Evolutionary conservation across 2,113 vertebrate species (phyloP).

Genomic region (Rissa tridactyla): DNA sequence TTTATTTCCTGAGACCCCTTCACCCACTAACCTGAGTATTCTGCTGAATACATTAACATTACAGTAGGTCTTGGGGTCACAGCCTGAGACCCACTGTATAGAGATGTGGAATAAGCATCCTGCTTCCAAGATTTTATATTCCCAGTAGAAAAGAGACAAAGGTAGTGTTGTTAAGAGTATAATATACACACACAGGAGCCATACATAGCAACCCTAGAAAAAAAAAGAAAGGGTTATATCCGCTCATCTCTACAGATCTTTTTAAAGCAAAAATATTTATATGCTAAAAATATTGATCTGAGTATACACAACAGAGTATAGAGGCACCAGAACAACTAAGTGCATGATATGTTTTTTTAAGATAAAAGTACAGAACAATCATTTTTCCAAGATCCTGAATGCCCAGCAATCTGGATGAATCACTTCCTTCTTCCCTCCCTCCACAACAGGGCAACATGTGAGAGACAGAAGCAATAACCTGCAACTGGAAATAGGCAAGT

Average conservation of each 20-base stretch:
- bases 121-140: not conserved
- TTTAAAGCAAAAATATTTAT: not conserved
- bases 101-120: not conserved
- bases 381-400: not conserved
- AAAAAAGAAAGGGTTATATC: not conserved
- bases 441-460: not conserved
- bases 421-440: not conserved
- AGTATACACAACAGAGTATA: not conserved
- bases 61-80: not conserved
- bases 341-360: not conserved
- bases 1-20: not conserved
- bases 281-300: not conserved
- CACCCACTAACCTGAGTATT: not conserved
- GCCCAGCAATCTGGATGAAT: not conserved
- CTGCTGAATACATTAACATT: not conserved
- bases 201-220: not conserved
- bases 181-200: not conserved
- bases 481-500: rapidly evolving
- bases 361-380: not conserved
- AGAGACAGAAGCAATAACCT: not conserved
- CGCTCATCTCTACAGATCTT: rapidly evolving
- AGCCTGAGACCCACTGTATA: not conserved
- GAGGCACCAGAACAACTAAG: not conserved
- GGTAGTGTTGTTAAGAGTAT: not conserved
- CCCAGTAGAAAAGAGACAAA: not conserved